Evolutionary conservation across 2,888 invertebrate genomes (phyloP).

Genomic region (Hydrotaea cyrtoneurina): DNA sequence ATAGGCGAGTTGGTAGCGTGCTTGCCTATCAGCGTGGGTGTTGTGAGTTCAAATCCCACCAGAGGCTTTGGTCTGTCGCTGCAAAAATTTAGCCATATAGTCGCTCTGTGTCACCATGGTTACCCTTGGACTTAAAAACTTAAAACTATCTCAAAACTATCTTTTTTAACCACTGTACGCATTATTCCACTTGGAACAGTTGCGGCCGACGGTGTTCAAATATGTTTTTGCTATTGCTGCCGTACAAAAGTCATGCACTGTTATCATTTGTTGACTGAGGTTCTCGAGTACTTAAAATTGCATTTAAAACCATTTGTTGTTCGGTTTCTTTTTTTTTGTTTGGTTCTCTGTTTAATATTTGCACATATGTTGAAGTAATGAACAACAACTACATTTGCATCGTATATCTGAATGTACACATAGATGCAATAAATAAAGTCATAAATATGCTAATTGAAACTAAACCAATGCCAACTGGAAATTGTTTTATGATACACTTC

Average conservation of each 20-base stretch:
- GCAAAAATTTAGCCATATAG: no score
- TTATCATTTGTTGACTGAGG: conserved; percentile 47
- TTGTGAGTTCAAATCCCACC: no score
- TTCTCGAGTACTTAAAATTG: conserved; percentile 50
- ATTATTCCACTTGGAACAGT: no score
- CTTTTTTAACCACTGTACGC: no score
- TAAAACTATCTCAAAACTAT: no score
- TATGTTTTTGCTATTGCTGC: no score
- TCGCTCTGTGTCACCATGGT: no score
- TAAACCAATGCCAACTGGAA: conserved; percentile 17
- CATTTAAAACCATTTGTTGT: conserved; percentile 57
- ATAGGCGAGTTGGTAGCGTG: no score
- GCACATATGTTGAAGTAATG: conserved; percentile 38
- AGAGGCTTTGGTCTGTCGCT: no score
- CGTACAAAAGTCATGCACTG: not conserved
- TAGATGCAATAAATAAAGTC: not conserved
- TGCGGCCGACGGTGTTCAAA: no score
- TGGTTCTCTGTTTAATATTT: conserved; percentile 45
- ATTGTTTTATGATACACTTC: conserved; percentile 6
- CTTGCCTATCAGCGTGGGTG: no score
- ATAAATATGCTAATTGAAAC: conserved; percentile 12
- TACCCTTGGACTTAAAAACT: no score
- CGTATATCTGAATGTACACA: not conserved
- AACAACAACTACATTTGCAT: conserved; percentile 28
- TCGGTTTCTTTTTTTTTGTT: not conserved